Evolutionary conservation across 2,888 invertebrate species (phyloP).

Genomic region (Eupithecia vulgata): DNA sequence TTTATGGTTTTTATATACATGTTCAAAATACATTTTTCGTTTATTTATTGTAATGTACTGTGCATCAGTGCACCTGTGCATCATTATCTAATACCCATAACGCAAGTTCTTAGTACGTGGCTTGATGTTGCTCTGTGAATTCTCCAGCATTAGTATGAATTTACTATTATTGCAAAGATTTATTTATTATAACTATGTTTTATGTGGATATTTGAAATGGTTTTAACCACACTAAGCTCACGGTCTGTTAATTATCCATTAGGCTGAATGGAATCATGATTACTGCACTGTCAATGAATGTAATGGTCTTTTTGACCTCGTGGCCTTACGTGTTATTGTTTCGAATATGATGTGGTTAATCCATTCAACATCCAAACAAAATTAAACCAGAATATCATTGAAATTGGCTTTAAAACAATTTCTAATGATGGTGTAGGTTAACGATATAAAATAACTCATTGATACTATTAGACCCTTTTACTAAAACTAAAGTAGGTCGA

Average conservation of each 20-base stretch:
- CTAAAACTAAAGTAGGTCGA: too few relatives aligned
- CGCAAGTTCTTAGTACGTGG: too few relatives aligned
- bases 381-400: neutral
- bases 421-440: neutral
- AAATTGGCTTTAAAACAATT: neutral
- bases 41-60: too few relatives aligned
- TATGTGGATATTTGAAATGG: neutral
- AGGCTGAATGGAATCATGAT: neutral
- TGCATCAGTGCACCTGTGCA: too few relatives aligned
- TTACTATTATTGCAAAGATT: too few relatives aligned
- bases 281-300: neutral
- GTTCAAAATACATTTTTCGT: too few relatives aligned
- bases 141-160: too few relatives aligned
- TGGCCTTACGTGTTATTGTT: neutral
- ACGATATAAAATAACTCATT: neutral
- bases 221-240: neutral
- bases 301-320: neutral
- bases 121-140: too few relatives aligned
- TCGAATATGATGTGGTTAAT: neutral
- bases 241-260: neutral
- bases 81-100: too few relatives aligned
- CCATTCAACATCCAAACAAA: too few relatives aligned
- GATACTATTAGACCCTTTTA: neutral
- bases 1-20: too few relatives aligned
- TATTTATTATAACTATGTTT: too few relatives aligned